These are phyloP conservation scores for Scaptomyza polygonia DNA, from an alignment of 2,888 invertebrate genomes.

Conservation along the genomic window DNA sequence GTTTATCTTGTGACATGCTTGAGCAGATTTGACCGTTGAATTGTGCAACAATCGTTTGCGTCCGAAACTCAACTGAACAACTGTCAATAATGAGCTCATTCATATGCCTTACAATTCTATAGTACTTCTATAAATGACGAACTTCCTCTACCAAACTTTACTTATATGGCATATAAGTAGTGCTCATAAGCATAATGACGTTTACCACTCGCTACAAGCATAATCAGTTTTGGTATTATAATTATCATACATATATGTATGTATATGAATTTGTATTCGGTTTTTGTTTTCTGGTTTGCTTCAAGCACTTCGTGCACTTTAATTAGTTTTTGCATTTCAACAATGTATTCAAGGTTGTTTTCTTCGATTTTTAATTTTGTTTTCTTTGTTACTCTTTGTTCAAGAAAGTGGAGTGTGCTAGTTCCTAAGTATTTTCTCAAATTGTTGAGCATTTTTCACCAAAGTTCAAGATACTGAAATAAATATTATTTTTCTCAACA, in stretches of 20 bases:
- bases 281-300: constrained; percentile 46
- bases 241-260: no score
- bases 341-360: constrained; percentile 61
- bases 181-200: constrained; percentile 27
- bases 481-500: constrained; percentile 2
- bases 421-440: constrained; percentile 52
- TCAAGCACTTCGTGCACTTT: constrained; percentile 49
- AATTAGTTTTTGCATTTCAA: constrained; percentile 46
- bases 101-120: constrained; percentile 44
- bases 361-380: constrained; percentile 29
- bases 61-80: constrained; percentile 22
- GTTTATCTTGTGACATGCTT: constrained; percentile 33
- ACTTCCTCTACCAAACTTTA: constrained; percentile 38
- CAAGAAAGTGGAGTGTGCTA: constrained; percentile 14
- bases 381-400: neutral
- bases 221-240: constrained; percentile 27
- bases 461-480: neutral
- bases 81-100: constrained; percentile 63
- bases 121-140: constrained; percentile 45
- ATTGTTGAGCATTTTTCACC: neutral
- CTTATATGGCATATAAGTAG: constrained; percentile 14
- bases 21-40: constrained; percentile 42
- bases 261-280: constrained; percentile 4
- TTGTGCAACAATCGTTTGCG: constrained; percentile 67
- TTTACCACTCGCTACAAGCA: constrained; percentile 14